Percentiles rank a stretch among this genome's conserved stretches.
Evolutionary conservation across 2,113 vertebrate genomes (phyloP).

Genomic region (Anhinga rufa): DNA sequence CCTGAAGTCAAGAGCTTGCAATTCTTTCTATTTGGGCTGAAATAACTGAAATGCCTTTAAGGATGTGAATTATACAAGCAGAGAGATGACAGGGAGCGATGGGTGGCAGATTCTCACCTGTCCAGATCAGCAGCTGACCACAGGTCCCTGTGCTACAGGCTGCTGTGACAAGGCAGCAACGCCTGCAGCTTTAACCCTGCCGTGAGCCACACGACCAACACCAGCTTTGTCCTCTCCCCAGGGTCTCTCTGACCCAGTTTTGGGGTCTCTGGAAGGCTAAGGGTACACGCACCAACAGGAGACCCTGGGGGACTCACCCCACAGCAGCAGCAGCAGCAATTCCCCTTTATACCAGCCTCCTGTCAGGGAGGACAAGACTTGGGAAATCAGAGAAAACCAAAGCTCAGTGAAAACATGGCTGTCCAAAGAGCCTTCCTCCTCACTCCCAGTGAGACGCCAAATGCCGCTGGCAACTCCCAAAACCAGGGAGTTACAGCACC

Average conservation of each 20-base stretch:
- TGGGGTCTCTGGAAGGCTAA: neutral
- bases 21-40: neutral
- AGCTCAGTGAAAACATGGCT: neutral
- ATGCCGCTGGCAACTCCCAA: neutral
- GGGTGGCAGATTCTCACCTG: neutral
- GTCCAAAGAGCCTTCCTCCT: neutral
- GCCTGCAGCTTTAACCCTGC: neutral
- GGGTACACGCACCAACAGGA: neutral
- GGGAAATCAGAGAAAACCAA: neutral
- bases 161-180: neutral
- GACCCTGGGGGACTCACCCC: neutral
- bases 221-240: neutral
- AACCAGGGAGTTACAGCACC: neutral
- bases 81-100: neutral
- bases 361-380: neutral
- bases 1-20: neutral
- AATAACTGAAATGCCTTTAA: neutral
- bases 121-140: neutral
- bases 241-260: neutral
- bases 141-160: neutral
- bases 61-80: neutral
- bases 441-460: neutral
- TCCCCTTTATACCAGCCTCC: neutral
- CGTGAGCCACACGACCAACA: accelerated
- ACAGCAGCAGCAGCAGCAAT: neutral